A percentile compares a stretch with the other conserved stretches of the same genome.
Evolutionary conservation across 2,888 invertebrate genomes (phyloP).

Genomic region (Atethmia centrago): DNA sequence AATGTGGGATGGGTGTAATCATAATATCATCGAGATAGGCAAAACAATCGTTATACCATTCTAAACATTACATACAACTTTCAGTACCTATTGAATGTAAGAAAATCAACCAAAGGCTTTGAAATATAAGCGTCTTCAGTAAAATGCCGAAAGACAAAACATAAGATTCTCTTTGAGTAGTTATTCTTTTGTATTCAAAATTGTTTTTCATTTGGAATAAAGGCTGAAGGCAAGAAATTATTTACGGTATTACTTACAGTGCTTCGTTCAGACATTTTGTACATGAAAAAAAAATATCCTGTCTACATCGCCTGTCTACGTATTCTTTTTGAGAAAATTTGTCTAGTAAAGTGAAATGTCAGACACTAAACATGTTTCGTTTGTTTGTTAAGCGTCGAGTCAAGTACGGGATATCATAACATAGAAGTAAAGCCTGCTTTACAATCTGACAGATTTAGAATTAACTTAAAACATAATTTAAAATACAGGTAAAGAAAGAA

Average conservation of each 20-base stretch:
- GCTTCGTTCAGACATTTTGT: slow-evolving; percentile 30
- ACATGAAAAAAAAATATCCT: slow-evolving; percentile 30
- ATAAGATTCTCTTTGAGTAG: slow-evolving; percentile 21
- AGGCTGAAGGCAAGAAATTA: slow-evolving; percentile 17
- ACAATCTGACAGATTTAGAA: not conserved
- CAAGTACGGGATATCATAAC: not conserved
- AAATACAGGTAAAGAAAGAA: not conserved
- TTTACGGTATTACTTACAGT: slow-evolving; percentile 15
- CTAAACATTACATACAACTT: not conserved
- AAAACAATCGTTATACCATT: not conserved
- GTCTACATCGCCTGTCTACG: slow-evolving; percentile 3
- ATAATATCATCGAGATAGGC: not conserved
- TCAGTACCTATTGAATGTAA: not conserved
- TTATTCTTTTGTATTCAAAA: slow-evolving; percentile 22
- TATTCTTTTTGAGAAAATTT: slow-evolving; percentile 22
- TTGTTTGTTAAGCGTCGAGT: not conserved
- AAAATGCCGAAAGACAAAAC: slow-evolving; percentile 16
- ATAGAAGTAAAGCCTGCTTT: not conserved
- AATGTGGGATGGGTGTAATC: not conserved
- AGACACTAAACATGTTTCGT: not conserved
- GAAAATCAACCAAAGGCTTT: not conserved
- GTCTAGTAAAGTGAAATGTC: slow-evolving; percentile 3
- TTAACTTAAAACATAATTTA: not conserved
- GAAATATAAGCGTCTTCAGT: not conserved
- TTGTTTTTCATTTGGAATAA: slow-evolving; percentile 27